Conservation (phyloP, 2,888 invertebrate species). For the Euplagia quadripunctaria region DNA sequence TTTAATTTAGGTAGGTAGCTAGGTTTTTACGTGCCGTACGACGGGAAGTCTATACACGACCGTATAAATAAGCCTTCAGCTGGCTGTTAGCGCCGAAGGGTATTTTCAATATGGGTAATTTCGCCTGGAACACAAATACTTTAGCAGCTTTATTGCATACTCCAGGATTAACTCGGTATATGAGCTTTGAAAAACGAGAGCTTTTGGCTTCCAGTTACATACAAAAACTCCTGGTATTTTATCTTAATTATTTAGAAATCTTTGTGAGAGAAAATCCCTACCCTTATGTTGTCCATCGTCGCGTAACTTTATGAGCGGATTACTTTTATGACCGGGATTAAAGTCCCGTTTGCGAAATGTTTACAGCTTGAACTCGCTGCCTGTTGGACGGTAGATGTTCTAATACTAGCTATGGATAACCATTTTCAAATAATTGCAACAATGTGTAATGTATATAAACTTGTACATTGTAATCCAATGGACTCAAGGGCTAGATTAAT, state of each 20-base stretch:
- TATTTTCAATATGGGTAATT: conserved; percentile 87
- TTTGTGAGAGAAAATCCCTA: conserved; percentile 84
- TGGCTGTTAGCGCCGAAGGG: conserved; percentile 83
- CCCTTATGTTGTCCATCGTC: conserved; percentile 86
- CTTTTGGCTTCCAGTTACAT: conserved; percentile 74
- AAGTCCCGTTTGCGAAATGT: conserved; percentile 84
- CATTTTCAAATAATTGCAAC: conserved; percentile 35
- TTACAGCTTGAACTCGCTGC: conserved; percentile 78
- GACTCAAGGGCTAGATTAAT: background rate
- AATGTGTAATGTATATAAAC: background rate
- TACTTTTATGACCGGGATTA: conserved; percentile 86
- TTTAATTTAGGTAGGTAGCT: conserved; percentile 67
- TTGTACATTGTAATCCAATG: background rate
- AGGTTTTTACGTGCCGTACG: conserved; percentile 64
- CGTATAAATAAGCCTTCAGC: conserved; percentile 82
- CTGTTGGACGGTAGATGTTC: conserved; percentile 60
- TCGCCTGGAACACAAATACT: conserved; percentile 84
- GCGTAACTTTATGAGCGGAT: conserved; percentile 86
- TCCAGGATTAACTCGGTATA: conserved; percentile 84
- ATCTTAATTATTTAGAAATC: conserved; percentile 87
- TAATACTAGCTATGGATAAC: conserved; percentile 20
- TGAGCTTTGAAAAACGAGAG: conserved; percentile 83
- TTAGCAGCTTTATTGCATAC: conserved; percentile 85
- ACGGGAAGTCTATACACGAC: conserved; percentile 67
- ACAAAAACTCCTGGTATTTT: conserved; percentile 84